Evolutionary conservation across 2,888 invertebrate genomes (phyloP).

Genomic region (Tetanocera ferruginea): DNA sequence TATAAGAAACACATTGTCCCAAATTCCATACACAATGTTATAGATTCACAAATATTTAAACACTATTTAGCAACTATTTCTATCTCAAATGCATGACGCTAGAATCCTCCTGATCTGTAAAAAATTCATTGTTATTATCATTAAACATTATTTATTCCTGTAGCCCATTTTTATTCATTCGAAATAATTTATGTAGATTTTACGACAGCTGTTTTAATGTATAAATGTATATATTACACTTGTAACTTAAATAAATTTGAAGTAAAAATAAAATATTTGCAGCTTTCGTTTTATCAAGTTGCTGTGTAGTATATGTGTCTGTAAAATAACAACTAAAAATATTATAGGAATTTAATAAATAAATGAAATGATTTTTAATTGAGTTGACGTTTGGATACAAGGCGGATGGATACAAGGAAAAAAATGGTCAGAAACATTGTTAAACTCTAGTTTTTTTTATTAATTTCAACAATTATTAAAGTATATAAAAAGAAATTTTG

Average conservation of each 20-base stretch:
- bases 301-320: neutral
- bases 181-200: neutral
- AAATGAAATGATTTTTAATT: neutral
- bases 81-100: neutral
- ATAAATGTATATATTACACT: neutral
- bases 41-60: neutral
- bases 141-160: constrained; percentile 29
- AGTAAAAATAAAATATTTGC: neutral
- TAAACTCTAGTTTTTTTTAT: too few relatives aligned
- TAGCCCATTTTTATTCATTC: constrained; percentile 15
- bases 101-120: neutral
- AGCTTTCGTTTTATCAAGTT: neutral
- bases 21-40: neutral
- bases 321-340: neutral
- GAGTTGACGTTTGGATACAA: too few relatives aligned
- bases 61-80: neutral
- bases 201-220: neutral
- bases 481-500: too few relatives aligned
- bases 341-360: neutral
- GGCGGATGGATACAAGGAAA: too few relatives aligned
- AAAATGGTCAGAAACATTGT: too few relatives aligned
- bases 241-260: neutral
- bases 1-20: constrained; percentile 40
- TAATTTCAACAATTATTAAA: too few relatives aligned
- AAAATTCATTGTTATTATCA: constrained; percentile 18